Conservation (phyloP, 1,140 invertebrate genomes). For the Zeugodacus cucurbitae region DNA sequence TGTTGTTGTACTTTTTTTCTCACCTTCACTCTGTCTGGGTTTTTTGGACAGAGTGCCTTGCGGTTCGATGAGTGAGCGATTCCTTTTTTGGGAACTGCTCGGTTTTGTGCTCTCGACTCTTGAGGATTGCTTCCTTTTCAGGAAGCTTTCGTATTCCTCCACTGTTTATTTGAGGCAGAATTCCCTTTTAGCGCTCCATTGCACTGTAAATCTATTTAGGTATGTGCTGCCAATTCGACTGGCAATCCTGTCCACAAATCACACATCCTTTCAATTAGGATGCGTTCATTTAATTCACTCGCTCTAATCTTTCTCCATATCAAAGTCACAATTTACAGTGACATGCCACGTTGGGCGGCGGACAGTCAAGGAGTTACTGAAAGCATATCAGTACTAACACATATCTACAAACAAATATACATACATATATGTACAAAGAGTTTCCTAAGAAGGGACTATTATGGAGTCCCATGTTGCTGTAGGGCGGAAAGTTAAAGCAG, state of each 20-base stretch:
- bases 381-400: not conserved
- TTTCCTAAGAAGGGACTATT: not conserved
- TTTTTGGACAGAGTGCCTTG: too few relatives aligned
- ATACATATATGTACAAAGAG: not conserved
- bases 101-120: too few relatives aligned
- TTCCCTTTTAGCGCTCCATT: too few relatives aligned
- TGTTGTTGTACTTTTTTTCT: too few relatives aligned
- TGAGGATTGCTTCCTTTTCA: too few relatives aligned
- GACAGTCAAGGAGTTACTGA: not conserved
- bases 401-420: not conserved
- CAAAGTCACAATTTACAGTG: conserved; percentile 35
- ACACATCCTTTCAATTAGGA: conserved; percentile 37
- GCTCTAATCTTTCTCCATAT: conserved; percentile 17
- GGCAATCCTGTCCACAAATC: conserved; percentile 37
- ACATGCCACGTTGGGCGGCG: not conserved
- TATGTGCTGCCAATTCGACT: conserved; percentile 7
- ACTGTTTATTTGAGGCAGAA: too few relatives aligned
- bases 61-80: too few relatives aligned
- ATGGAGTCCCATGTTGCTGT: not conserved
- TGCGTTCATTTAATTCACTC: conserved; percentile 36
- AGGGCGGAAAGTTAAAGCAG: not conserved
- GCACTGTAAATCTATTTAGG: not conserved
- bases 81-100: too few relatives aligned
- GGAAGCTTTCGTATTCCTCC: too few relatives aligned
- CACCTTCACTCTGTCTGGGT: too few relatives aligned